phyloP scores from a whole-genome alignment of 2,113 vertebrate species.

The Chaetorhynchus papuensis region DNA sequence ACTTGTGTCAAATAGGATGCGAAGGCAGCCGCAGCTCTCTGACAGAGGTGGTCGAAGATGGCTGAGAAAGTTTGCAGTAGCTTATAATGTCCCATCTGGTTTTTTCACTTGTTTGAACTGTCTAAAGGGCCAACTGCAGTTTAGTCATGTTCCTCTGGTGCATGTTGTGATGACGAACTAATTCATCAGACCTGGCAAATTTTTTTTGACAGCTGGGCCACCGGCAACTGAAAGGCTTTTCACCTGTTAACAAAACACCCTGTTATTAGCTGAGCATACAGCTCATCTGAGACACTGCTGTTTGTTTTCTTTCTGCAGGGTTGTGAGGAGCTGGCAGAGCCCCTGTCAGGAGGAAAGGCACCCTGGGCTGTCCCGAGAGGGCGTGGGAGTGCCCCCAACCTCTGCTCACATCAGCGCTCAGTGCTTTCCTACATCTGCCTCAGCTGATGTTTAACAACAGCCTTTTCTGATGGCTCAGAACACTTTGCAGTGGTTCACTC shows the following conservation, averaged over 20 bases:
- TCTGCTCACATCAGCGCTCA: background rate
- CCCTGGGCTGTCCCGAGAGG: background rate
- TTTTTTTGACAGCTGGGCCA: constrained; percentile 99
- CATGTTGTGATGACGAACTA: constrained; percentile 98
- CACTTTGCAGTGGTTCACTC: background rate
- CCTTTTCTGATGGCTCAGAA: background rate
- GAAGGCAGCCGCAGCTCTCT: constrained; percentile 44
- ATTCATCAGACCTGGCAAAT: constrained; percentile 97
- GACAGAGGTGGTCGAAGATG: constrained; percentile 45
- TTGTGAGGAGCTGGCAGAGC: background rate
- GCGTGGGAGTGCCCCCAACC: background rate
- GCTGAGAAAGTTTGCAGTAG: constrained; percentile 47
- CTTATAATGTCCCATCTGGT: constrained; percentile 49
- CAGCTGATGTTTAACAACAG: background rate
- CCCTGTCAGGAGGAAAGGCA: background rate
- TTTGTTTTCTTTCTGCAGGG: background rate
- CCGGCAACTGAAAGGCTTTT: constrained; percentile 97
- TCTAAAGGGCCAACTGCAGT: constrained; percentile 89
- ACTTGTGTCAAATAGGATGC: constrained; percentile 44
- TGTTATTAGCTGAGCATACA: constrained; percentile 45
- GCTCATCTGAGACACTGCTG: background rate
- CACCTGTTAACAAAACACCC: constrained; percentile 83
- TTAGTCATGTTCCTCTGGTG: constrained; percentile 98
- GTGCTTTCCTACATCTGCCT: background rate
- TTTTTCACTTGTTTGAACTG: constrained; percentile 42